A percentile compares a stretch with the other conserved stretches of the same genome.
phyloP scores from a whole-genome alignment of 2,888 invertebrate species.

The Lasioglossum calceatum region DNA sequence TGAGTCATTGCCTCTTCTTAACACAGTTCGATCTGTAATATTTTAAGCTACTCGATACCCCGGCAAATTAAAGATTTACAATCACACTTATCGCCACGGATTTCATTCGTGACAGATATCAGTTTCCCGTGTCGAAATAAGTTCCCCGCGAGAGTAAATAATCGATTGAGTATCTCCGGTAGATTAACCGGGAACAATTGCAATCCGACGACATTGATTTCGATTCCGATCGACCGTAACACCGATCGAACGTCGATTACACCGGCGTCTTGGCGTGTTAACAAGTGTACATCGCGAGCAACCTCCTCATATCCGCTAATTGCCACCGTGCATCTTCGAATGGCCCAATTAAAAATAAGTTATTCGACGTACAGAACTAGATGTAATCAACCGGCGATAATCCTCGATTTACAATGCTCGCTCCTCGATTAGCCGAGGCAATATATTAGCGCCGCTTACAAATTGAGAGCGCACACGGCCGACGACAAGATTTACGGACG shows the following conservation, averaged over 20 bases:
- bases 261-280: slow-evolving; percentile 12
- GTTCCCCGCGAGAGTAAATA: not conserved
- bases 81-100: slow-evolving; percentile 1
- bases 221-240: slow-evolving; percentile 20
- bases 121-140: not conserved
- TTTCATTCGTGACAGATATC: not conserved
- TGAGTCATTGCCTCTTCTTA: not conserved
- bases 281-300: slow-evolving; percentile 17
- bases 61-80: not conserved
- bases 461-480: slow-evolving; percentile 50
- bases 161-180: not conserved
- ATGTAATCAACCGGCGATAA: slow-evolving; percentile 51
- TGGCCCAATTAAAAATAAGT: slow-evolving; percentile 54
- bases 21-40: not conserved
- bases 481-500: slow-evolving; percentile 57
- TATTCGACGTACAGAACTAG: slow-evolving; percentile 34
- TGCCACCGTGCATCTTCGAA: slow-evolving; percentile 38
- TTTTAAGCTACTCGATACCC: not conserved
- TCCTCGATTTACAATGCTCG: slow-evolving; percentile 50
- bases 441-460: slow-evolving; percentile 59
- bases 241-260: slow-evolving; percentile 31
- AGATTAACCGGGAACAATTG: slow-evolving; percentile 6
- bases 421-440: slow-evolving; percentile 31
- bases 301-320: slow-evolving; percentile 41
- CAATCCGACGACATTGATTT: slow-evolving; percentile 7